Evolutionary conservation across 2,888 invertebrate genomes (phyloP), one percentile per base, ranked within the genome.

Genomic region (Sinodicranocentrus sp.): DNA sequence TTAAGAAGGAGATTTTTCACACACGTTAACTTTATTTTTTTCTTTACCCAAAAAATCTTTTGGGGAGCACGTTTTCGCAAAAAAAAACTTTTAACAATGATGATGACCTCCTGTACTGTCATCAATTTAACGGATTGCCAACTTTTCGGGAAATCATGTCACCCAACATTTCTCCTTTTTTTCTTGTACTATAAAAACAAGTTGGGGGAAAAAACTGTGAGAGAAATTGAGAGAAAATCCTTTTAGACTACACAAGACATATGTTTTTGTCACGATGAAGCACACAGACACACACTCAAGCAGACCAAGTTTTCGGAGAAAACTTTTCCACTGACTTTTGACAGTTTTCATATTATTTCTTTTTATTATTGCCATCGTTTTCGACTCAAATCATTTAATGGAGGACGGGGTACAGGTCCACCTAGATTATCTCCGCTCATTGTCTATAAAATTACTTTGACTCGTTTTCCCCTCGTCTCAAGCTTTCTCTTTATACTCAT

Each of bases 81-180:
- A 43, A 73, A 67, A 57, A 79, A 82, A 82, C 67, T 82, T 82
- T n/a, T 82, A 82, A 82, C 82, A 75, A 82, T 82, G 80, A 80
- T 80, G 80, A 82, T 82, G 82, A 82, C 82, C 82, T 82, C 82
- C 82, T 82, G 39, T 19, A 54, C 82, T 82, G 82, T 82, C 82
- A 82, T 82, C 82, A 82, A 82, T 82, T 82, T 82, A 82, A 82
- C 73, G 82, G 67, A 82, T 82, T 82, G 82, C 82, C 68, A 82
- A 82, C 82, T 82, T 75, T 67, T 57, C 25, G 33, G 82, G 68
- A 82, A 82, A 82, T 82, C 82, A 82, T 73, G 82, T 82, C 82
- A 82, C 67, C 80, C 54, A 57, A 21, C 25, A 52, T 61, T 21
- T 67, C 39, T n/a, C 43, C 28, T 52, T 78, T 52, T 44, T 61